Evolutionary conservation across 2,797 vertebrate species (phyloP).

Genomic region (Hypotaenidia okinawae): DNA sequence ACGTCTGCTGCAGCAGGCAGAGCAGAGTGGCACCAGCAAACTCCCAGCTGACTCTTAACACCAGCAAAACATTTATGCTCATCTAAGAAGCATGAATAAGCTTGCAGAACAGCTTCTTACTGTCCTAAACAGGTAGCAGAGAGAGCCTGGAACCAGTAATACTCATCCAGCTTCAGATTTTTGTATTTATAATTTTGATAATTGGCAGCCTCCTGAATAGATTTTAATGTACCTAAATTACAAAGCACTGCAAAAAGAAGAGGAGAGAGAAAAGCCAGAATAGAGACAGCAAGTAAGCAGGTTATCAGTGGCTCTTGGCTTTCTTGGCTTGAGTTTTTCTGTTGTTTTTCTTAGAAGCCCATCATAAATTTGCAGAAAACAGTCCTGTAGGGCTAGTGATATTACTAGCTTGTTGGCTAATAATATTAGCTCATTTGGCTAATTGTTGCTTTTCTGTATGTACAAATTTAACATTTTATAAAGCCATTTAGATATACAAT

Average conservation of each 20-base stretch:
- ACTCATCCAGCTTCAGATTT: background rate
- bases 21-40: rapidly evolving
- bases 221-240: background rate
- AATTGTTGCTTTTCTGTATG: background rate
- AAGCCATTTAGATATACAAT: background rate
- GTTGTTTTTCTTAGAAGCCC: too few relatives aligned
- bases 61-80: background rate
- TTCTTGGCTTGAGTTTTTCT: background rate
- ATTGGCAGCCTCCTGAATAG: background rate
- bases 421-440: background rate
- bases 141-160: background rate
- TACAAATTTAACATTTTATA: background rate
- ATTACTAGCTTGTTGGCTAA: background rate
- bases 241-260: background rate
- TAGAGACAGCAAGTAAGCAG: background rate
- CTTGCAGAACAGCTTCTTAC: background rate
- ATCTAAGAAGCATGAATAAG: background rate
- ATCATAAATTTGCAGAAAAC: background rate
- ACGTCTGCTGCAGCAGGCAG: background rate
- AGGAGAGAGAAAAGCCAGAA: background rate
- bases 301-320: background rate
- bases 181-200: background rate
- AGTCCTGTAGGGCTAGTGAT: background rate
- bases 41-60: background rate
- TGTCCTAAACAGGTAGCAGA: background rate